Percentiles rank a stretch among this genome's conserved stretches.
These are phyloP conservation scores for Nycteola revayana DNA, from an alignment of 2,888 invertebrate genomes.

Conservation along the genomic window DNA sequence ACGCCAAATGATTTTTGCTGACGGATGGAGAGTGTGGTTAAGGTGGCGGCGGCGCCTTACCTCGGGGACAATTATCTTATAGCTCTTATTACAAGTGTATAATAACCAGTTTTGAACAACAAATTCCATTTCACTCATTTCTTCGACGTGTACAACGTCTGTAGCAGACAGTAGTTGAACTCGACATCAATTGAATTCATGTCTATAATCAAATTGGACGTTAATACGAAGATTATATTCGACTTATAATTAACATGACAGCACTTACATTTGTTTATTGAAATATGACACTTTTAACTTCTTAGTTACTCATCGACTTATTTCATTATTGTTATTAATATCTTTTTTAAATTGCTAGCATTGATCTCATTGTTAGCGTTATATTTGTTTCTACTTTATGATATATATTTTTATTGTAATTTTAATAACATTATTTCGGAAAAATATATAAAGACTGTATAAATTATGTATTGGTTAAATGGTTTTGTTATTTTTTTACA, in stretches of 20 bases:
- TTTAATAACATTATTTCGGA: too few relatives aligned
- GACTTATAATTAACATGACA: slow-evolving; percentile 21
- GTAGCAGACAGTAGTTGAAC: slow-evolving; percentile 27
- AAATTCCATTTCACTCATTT: slow-evolving; percentile 8
- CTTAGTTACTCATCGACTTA: too few relatives aligned
- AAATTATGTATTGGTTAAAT: too few relatives aligned
- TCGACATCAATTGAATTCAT: slow-evolving; percentile 19
- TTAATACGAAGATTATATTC: slow-evolving; percentile 32
- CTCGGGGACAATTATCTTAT: slow-evolving; percentile 1
- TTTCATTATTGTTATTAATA: too few relatives aligned
- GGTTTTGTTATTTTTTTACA: too few relatives aligned
- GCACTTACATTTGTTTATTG: slow-evolving; percentile 6
- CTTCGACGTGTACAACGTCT: slow-evolving; percentile 5
- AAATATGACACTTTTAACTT: too few relatives aligned
- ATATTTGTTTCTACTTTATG: too few relatives aligned
- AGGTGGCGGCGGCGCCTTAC: slow-evolving; percentile 17
- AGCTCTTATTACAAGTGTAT: slow-evolving; percentile 17
- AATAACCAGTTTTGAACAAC: slow-evolving; percentile 7
- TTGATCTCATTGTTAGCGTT: too few relatives aligned
- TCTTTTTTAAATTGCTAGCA: too few relatives aligned
- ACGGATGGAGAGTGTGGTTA: slow-evolving; percentile 33
- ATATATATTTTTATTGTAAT: too few relatives aligned
- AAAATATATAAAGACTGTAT: too few relatives aligned
- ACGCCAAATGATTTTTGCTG: slow-evolving; percentile 44
- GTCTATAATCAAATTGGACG: slow-evolving; percentile 25